Evolutionary conservation across 2,888 invertebrate genomes (phyloP).

Genomic region (Calephelis perditalis): DNA sequence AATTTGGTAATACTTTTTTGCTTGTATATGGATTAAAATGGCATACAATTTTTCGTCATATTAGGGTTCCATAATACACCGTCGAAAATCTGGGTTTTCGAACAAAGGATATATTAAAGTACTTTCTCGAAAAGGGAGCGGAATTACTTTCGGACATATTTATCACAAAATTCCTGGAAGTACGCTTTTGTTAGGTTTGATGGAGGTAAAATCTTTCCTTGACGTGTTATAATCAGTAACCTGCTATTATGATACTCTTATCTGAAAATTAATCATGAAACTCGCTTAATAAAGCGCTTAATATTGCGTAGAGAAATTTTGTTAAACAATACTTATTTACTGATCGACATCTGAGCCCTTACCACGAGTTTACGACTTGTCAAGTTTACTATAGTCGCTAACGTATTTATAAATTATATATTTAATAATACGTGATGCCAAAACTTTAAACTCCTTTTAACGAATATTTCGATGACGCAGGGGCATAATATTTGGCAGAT

Average conservation of each 20-base stretch:
- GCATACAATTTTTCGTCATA: neutral
- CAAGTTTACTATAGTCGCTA: no score
- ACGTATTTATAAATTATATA: no score
- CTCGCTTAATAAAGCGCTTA: neutral
- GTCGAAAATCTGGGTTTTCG: neutral
- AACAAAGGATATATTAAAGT: constrained; percentile 7
- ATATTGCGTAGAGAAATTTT: neutral
- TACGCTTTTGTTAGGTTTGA: constrained; percentile 4
- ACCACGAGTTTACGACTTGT: no score
- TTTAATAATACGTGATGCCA: no score
- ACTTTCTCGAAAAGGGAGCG: neutral
- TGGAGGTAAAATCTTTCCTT: constrained; percentile 4
- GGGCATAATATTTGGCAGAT: no score
- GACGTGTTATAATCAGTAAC: constrained; percentile 8
- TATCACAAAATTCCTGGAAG: constrained; percentile 5
- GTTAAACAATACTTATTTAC: no score
- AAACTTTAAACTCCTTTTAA: no score
- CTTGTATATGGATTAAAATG: neutral
- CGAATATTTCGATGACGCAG: no score
- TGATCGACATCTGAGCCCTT: no score
- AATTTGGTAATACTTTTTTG: no score
- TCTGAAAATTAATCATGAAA: neutral
- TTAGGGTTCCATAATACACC: neutral
- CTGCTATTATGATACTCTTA: constrained; percentile 4
- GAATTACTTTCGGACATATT: constrained; percentile 10